Base-by-base conservation (phyloP, 2,888 invertebrate genomes). In the Perithous albicinctus region DNA sequence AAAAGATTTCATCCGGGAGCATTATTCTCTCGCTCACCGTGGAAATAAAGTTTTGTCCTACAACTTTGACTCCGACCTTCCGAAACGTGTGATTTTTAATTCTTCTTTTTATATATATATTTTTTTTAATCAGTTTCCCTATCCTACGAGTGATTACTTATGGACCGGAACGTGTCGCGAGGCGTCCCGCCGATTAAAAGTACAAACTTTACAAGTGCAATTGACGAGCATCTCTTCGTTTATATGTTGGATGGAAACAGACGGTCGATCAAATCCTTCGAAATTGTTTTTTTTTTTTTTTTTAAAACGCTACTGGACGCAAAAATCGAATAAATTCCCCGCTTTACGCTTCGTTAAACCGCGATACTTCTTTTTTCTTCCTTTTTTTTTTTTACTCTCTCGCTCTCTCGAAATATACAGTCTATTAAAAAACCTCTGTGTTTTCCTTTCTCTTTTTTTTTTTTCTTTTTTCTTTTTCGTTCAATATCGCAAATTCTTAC, bases 171-270 rank as follows among this genome's bases (percentile, higher is more conserved):
- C 70, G 54, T 56, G 69, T 48, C 70, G 32, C 56, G 51, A 75
- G n/a, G 15, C 64, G 32, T 48, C 48, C 67, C 76, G 67, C 76
- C 67, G 78, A 82, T 78, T 82, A 76, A 79, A 76, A 78, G n/a
- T 82, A 82, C 82, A 79, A 82, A 79, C 79, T 82, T 82, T 82
- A 82, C 82, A 82, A 82, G 82, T 82, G 82, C 82, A 82, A 82
- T 82, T 82, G 82, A 82, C 82, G 82, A 79, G 74, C 51, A 32
- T 69, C 61, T 69, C 61, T 83, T 80, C 81, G 77, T 78, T n/a
- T 85, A 80, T 72, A 79, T 76, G 76, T 79, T 85, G 85, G 82
- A 85, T 84, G 84, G 84, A 85, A 84, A 76, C 74, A 77, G 51
- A 83, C 69, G 78, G 69, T 76, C 78, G 74, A 78, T 69, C 74